Conservation (phyloP, 2,797 vertebrate species). For the Staurois parvus region DNA sequence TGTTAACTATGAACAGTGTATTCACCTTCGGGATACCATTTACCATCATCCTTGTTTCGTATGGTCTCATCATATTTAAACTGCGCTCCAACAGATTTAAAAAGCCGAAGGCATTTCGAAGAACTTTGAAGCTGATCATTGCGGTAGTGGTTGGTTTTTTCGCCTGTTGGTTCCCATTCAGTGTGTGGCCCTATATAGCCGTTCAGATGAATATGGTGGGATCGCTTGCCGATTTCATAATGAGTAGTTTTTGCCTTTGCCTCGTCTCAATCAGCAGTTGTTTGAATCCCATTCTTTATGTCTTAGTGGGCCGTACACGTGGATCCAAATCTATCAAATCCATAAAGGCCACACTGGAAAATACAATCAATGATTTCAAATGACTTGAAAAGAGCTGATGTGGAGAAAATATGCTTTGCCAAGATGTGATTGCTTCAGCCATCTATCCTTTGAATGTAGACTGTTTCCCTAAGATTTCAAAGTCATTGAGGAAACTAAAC, state of each 20-base stretch:
- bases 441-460: too few species aligned
- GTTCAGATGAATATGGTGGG: neutral
- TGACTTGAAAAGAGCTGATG: too few species aligned
- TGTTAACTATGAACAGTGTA: neutral
- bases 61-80: constrained; percentile 73
- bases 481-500: too few species aligned
- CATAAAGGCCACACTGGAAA: neutral
- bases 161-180: constrained; percentile 92
- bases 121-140: constrained; percentile 81
- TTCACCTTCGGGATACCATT: constrained; percentile 76
- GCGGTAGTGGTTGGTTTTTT: constrained; percentile 88
- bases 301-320: neutral
- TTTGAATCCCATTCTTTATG: constrained; percentile 31
- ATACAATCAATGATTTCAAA: neutral
- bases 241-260: neutral
- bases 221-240: neutral
- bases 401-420: too few species aligned
- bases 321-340: neutral
- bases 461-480: too few species aligned
- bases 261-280: constrained; percentile 24
- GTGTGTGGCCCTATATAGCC: constrained; percentile 55
- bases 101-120: neutral
- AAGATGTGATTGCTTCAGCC: too few species aligned
- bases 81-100: neutral
- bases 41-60: constrained; percentile 82